Conservation (phyloP, 2,888 invertebrate species). For the Eristalis intricaria region DNA sequence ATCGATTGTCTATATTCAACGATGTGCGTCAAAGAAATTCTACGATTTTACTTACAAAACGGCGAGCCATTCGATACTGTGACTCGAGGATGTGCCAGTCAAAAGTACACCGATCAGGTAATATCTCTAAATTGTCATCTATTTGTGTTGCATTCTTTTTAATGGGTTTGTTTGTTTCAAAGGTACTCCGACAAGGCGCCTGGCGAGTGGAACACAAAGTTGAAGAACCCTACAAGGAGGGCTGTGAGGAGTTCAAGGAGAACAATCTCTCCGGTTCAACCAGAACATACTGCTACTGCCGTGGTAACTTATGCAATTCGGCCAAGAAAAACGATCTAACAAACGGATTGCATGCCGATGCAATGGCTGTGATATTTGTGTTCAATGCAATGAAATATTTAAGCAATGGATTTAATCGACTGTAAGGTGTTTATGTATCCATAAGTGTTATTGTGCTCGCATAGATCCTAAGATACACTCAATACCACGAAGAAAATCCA, state of each 20-base stretch:
- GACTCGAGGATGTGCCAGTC: conserved; percentile 88
- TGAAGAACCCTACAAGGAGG: conserved; percentile 87
- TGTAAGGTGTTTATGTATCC: conserved; percentile 29
- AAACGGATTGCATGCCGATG: conserved; percentile 83
- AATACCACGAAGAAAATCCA: conserved; percentile 33
- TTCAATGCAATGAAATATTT: conserved; percentile 84
- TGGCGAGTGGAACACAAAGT: conserved; percentile 87
- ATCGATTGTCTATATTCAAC: conserved; percentile 91
- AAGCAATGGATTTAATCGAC: conserved; percentile 50
- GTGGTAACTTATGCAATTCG: conserved; percentile 88
- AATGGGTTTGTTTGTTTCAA: background rate
- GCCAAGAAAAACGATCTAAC: conserved; percentile 79
- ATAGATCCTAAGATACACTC: conserved; percentile 44
- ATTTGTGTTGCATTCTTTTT: background rate
- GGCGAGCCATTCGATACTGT: conserved; percentile 81
- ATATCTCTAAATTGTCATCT: background rate
- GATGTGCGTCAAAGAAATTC: conserved; percentile 90
- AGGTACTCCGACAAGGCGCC: conserved; percentile 84
- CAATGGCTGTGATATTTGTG: conserved; percentile 85
- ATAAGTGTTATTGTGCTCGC: conserved; percentile 7
- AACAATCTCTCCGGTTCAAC: conserved; percentile 82
- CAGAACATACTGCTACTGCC: conserved; percentile 87
- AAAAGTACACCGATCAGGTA: conserved; percentile 84
- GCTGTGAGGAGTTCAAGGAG: conserved; percentile 85
- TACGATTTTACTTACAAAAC: conserved; percentile 85